Percentiles rank a stretch among this genome's conserved stretches.
phyloP scores from a whole-genome alignment of 2,888 invertebrate species.

The Lasius fuliginosus region DNA sequence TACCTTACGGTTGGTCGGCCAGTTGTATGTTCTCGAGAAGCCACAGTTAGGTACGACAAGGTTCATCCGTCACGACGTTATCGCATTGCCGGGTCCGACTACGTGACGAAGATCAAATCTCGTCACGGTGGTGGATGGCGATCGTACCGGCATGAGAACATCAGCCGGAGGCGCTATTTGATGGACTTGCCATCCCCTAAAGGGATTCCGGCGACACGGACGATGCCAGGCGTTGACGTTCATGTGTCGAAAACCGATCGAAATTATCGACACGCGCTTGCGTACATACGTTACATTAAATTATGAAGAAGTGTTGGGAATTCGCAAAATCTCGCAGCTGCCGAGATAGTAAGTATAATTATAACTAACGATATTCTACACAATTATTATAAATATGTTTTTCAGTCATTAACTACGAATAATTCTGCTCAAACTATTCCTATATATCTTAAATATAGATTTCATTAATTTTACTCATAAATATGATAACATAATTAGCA shows the following conservation, averaged over 20 bases:
- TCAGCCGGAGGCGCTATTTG: slow-evolving; percentile 42
- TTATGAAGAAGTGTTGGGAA: neutral
- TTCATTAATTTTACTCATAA: neutral
- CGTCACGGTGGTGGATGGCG: slow-evolving; percentile 60
- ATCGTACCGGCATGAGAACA: slow-evolving; percentile 55
- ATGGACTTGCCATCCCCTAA: slow-evolving; percentile 46
- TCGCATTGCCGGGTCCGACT: slow-evolving; percentile 64
- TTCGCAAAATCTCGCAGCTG: neutral
- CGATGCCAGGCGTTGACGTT: slow-evolving; percentile 35
- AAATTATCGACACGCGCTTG: slow-evolving; percentile 34
- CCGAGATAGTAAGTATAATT: neutral
- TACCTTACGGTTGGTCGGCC: slow-evolving; percentile 51
- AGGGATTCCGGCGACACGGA: slow-evolving; percentile 1
- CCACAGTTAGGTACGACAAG: slow-evolving; percentile 38
- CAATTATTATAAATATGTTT: neutral
- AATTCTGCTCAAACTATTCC: neutral
- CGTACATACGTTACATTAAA: slow-evolving; percentile 7
- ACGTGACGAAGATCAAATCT: slow-evolving; percentile 78
- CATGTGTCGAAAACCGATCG: slow-evolving; percentile 24
- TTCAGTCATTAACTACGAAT: neutral
- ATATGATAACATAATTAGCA: neutral
- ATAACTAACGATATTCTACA: neutral
- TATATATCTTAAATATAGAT: neutral
- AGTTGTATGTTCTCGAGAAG: slow-evolving; percentile 40
- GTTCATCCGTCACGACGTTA: slow-evolving; percentile 71